phyloP scores from a whole-genome alignment of 2,888 invertebrate genomes.

The Protonemura montana region DNA sequence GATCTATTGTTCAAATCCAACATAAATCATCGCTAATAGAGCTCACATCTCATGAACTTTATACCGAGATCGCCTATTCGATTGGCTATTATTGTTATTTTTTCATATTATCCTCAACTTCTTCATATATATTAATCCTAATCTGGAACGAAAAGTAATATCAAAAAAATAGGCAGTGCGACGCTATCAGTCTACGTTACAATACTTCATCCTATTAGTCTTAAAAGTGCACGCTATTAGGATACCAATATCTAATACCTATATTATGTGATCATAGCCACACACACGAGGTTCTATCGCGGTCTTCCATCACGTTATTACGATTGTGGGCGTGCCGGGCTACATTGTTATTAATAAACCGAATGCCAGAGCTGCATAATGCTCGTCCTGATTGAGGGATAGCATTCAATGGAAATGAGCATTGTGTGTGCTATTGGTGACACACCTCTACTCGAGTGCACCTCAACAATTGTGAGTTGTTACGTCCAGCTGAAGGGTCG shows the following conservation, averaged over 20 bases:
- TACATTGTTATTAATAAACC: constrained; percentile 12
- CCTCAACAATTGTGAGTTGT: too few relatives aligned
- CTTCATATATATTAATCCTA: background rate
- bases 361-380: background rate
- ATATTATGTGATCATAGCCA: background rate
- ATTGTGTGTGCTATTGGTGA: background rate
- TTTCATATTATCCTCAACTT: background rate
- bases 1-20: background rate
- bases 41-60: background rate
- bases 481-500: too few relatives aligned
- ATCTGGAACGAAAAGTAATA: background rate
- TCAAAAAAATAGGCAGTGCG: background rate
- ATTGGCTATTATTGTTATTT: background rate
- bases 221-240: background rate
- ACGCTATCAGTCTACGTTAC: background rate
- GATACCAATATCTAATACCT: background rate
- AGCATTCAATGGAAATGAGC: constrained; percentile 32
- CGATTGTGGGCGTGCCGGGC: background rate
- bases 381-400: background rate
- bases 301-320: background rate
- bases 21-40: background rate
- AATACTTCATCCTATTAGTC: constrained; percentile 12
- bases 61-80: background rate
- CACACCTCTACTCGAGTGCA: background rate
- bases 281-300: background rate